Evolutionary conservation across 2,113 vertebrate genomes (phyloP).

Genomic region (Hassar affinis): DNA sequence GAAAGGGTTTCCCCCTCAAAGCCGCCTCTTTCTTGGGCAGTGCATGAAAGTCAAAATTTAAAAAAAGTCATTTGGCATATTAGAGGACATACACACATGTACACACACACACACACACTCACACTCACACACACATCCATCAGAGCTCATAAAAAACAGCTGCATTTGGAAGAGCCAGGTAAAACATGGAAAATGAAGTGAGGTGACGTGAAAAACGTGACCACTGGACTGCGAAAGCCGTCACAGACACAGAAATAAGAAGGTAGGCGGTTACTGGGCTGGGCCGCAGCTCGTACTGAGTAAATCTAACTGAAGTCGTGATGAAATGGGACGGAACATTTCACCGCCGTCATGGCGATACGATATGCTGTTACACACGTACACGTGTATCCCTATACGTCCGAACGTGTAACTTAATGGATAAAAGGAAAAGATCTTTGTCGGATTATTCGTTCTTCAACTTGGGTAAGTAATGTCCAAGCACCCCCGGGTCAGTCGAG

Average conservation of each 20-base stretch:
- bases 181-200: conserved; percentile 51
- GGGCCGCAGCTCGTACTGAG: background rate
- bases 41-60: conserved; percentile 83
- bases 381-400: background rate
- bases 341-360: background rate
- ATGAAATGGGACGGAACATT: background rate
- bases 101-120: conserved; percentile 63
- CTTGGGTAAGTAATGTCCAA: conserved; percentile 7
- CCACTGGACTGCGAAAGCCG: background rate
- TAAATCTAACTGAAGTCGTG: background rate
- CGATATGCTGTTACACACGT: background rate
- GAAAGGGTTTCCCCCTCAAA: conserved; percentile 61
- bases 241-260: background rate
- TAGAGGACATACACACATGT: conserved; percentile 64
- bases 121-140: conserved; percentile 72
- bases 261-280: background rate
- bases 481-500: background rate
- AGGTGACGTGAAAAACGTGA: conserved; percentile 37
- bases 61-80: conserved; percentile 83
- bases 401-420: background rate
- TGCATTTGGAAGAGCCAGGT: conserved; percentile 81
- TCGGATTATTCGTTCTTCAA: conserved; percentile 2
- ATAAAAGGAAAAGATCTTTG: conserved; percentile 4
- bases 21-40: conserved; percentile 85
- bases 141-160: conserved; percentile 84